A percentile compares a stretch with the other conserved stretches of the same genome.
phyloP scores from a whole-genome alignment of 2,113 vertebrate species.

The Hystrix brachyura region DNA sequence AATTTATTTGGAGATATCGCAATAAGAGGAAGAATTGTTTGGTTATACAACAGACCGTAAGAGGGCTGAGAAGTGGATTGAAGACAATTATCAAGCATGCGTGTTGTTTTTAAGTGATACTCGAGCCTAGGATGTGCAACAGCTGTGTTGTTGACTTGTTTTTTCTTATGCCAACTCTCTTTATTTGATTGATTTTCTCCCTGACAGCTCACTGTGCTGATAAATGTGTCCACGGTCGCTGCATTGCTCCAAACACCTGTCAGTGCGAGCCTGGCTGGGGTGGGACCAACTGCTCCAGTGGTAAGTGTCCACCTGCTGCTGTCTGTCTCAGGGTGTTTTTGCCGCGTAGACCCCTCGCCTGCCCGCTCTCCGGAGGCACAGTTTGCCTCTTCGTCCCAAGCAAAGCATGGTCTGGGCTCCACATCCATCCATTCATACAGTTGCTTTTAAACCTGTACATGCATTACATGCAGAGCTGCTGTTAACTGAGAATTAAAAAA shows the following conservation, averaged over 20 bases:
- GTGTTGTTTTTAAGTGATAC: conserved; percentile 80
- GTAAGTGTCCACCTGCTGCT: conserved; percentile 96
- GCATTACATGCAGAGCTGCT: neutral
- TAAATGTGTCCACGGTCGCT: conserved; percentile 97
- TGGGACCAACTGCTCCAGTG: conserved; percentile 98
- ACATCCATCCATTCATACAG: neutral
- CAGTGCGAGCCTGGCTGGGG: conserved; percentile 99
- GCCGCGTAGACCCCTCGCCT: conserved; percentile 51
- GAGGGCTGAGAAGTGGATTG: conserved; percentile 53
- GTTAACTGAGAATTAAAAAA: neutral
- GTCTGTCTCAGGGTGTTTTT: conserved; percentile 83
- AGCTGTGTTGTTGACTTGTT: conserved; percentile 69
- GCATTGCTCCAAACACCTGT: conserved; percentile 98
- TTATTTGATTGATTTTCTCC: conserved; percentile 84
- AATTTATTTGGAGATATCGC: conserved; percentile 59
- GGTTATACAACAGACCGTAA: conserved; percentile 23
- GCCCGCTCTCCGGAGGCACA: neutral
- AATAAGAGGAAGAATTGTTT: conserved; percentile 66
- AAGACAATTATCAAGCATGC: conserved; percentile 53
- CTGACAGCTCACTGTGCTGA: conserved; percentile 96
- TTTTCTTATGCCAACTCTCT: conserved; percentile 75
- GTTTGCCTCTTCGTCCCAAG: conserved; percentile 36
- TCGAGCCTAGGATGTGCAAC: conserved; percentile 65
- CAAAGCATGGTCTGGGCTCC: neutral
- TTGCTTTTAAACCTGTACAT: neutral